These are phyloP conservation scores for Brachionus calyciflorus DNA, from an alignment of 1,140 invertebrate species.

Conservation along the genomic window DNA sequence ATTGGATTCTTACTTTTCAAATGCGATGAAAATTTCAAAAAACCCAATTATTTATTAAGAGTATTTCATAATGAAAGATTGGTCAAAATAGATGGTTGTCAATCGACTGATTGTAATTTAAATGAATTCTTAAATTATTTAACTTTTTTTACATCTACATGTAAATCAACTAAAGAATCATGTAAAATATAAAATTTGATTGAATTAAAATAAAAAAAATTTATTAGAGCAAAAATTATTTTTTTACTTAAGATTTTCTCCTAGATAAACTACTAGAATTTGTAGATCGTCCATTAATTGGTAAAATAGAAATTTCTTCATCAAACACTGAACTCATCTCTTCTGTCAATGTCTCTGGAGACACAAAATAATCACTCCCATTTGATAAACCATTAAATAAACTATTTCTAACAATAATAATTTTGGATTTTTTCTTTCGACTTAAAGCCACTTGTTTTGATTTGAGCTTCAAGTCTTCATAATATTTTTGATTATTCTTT, in stretches of 20 bases:
- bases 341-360: background rate
- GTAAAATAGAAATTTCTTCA: background rate
- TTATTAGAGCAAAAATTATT: background rate
- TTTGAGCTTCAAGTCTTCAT: constrained; percentile 8
- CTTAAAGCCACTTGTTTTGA: constrained; percentile 6
- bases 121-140: constrained; percentile 15
- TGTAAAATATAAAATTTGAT: constrained; percentile 13
- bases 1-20: constrained; percentile 29
- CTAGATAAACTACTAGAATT: background rate
- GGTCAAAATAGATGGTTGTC: constrained; percentile 16
- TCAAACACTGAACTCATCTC: background rate
- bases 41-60: constrained; percentile 6
- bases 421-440: constrained; percentile 41
- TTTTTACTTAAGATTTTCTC: constrained; percentile 10
- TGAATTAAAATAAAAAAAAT: background rate
- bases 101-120: constrained; percentile 26
- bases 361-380: background rate
- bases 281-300: background rate
- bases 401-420: constrained; percentile 33
- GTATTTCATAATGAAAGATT: constrained; percentile 32
- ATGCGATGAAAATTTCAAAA: background rate
- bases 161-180: constrained; percentile 24
- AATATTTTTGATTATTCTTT: constrained; percentile 26
- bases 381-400: background rate
- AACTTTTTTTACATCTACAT: constrained; percentile 6